Evolutionary conservation across 1,140 invertebrate genomes (phyloP), one percentile per base, ranked within the genome.

Genomic region (Drosophila truncata): DNA sequence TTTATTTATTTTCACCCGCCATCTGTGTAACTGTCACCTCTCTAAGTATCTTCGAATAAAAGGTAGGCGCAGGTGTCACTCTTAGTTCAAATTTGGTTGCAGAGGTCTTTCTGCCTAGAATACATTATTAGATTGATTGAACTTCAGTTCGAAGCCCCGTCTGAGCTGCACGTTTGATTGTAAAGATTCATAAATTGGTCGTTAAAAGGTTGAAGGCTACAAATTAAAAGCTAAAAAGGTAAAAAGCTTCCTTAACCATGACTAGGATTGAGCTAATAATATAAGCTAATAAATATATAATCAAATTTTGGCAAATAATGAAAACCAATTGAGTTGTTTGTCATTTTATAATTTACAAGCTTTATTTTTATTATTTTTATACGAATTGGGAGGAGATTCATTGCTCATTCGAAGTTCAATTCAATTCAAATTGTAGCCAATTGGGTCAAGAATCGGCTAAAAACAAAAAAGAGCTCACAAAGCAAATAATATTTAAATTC

Each of bases 281-380:
- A n/a, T n/a, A n/a, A n/a, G n/a, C 27, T 14, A 13, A 35, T 55
- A 55, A 44, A 66, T 41, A 66, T 41, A 60, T 39, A 44, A 37
- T 23, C 35, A 13, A 1, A 71, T 27, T 29, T 59, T 50, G 1
- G 44, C 16, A 55, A 25, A 16, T 20, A 59, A 46, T 16, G 35
- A 66, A 76, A 54, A 58, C 27, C 46, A 46, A 37, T 61, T 42
- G 46, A 57, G n/a, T 31, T 31, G 8, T 50, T 10, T 33, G 55
- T 63, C 50, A 57, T 57, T 78, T 74, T 72, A 46, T 78, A 88
- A 88, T 88, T 70, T 88, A 90, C 85, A 88, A 88, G 85, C 85
- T 79, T 88, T 88, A 85, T 88, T 85, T 58, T 76, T 29, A 47
- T 27, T n/a, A n/a, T 49, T 71, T 67, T 80, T 47, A 49, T 54